Conservation (phyloP, 2,888 invertebrate species). For the Anthrax anthrax region DNA sequence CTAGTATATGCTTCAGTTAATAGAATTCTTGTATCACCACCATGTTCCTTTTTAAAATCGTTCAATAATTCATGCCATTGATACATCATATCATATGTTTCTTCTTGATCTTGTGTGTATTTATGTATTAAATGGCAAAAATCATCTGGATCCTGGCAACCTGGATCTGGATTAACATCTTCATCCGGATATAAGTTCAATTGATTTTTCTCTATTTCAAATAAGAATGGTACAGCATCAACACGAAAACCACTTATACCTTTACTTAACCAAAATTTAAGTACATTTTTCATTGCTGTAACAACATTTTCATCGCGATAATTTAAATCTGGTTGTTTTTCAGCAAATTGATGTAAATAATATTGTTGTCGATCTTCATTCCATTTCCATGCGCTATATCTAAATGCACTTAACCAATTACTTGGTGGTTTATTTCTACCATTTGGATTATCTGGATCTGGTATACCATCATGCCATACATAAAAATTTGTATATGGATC, state of each 20-base stretch:
- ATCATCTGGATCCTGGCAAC: constrained; percentile 35
- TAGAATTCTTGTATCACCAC: constrained; percentile 36
- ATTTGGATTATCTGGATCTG: constrained; percentile 14
- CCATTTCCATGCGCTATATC: constrained; percentile 52
- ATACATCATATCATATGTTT: constrained; percentile 41
- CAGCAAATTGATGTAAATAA: constrained; percentile 48
- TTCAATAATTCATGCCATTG: constrained; percentile 43
- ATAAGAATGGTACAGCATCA: constrained; percentile 42
- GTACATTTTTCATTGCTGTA: constrained; percentile 39
- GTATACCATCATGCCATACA: constrained; percentile 54
- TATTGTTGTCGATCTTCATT: constrained; percentile 40
- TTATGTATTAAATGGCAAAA: constrained; percentile 41
- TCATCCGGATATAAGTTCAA: constrained; percentile 40
- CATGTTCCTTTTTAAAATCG: constrained; percentile 26
- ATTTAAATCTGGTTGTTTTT: constrained; percentile 50
- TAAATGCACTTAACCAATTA: constrained; percentile 27
- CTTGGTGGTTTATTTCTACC: constrained; percentile 21
- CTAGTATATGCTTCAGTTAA: constrained; percentile 48
- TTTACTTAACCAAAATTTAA: constrained; percentile 60
- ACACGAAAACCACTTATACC: constrained; percentile 70
- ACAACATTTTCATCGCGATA: constrained; percentile 39
- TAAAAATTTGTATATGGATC: constrained; percentile 58
- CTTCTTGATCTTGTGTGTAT: constrained; percentile 45
- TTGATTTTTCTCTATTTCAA: constrained; percentile 14
- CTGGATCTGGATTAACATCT: constrained; percentile 30